Evolutionary conservation across 2,797 vertebrate genomes (phyloP).

Genomic region (Phrynocephalus guinanensis): DNA sequence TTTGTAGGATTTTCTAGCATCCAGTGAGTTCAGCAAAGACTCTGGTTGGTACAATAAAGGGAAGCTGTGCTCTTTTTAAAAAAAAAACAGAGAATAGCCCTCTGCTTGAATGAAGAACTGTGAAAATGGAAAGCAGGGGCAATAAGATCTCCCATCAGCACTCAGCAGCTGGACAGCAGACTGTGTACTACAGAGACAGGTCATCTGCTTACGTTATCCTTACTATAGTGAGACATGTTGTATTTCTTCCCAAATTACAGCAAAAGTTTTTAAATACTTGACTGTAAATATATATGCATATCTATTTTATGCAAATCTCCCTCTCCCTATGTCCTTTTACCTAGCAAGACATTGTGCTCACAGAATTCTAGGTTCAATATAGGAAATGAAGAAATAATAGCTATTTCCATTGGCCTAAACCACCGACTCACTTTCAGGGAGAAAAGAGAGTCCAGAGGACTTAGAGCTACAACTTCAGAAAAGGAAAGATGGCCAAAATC

Average conservation of each 20-base stretch:
- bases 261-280: not conserved
- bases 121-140: not conserved
- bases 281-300: not conserved
- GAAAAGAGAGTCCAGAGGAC: not conserved
- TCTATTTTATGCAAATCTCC: not conserved
- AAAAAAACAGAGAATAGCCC: not conserved
- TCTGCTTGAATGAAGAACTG: not conserved
- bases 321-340: not conserved
- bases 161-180: conserved; percentile 7
- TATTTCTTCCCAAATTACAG: not conserved
- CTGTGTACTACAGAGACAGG: not conserved
- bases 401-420: not conserved
- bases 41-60: no score
- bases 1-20: not conserved
- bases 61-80: not conserved
- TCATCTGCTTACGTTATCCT: not conserved
- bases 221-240: not conserved
- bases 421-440: not conserved
- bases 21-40: not conserved
- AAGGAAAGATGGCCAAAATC: not conserved
- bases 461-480: not conserved
- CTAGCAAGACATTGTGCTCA: not conserved
- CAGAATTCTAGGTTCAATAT: not conserved
- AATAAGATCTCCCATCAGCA: not conserved
- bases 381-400: not conserved